Conservation (phyloP, 37 sponge, comb jelly and placozoan genomes). For the Dysidea cf. avara region DNA sequence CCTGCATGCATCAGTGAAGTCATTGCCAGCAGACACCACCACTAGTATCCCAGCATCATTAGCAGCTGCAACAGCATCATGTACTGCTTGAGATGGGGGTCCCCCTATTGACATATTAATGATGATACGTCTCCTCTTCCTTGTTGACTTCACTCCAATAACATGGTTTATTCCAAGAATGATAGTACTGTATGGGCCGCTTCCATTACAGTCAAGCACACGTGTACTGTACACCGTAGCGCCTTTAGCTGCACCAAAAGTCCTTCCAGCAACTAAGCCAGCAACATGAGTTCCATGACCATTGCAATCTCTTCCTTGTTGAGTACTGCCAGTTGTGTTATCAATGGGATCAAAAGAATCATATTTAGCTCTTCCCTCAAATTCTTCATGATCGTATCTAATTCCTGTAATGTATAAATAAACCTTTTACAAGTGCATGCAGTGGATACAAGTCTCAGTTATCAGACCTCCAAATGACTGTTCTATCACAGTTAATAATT, state of each 20-base stretch:
- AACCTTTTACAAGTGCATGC: too few relatives aligned
- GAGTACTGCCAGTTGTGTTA: slow-evolving; percentile 67
- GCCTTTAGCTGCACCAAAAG: slow-evolving; percentile 59
- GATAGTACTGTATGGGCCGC: slow-evolving; percentile 62
- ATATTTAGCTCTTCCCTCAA: too few relatives aligned
- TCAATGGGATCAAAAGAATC: slow-evolving; percentile 54
- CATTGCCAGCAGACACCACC: slow-evolving; percentile 56
- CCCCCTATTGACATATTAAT: slow-evolving; percentile 22
- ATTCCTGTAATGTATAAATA: too few relatives aligned
- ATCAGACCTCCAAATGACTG: slow-evolving; percentile 19
- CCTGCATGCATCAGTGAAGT: too few relatives aligned
- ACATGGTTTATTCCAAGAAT: too few relatives aligned
- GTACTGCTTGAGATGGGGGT: slow-evolving; percentile 41
- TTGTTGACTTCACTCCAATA: slow-evolving; percentile 27
- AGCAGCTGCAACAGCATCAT: too few relatives aligned
- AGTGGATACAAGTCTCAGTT: slow-evolving; percentile 19
- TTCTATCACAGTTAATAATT: too few relatives aligned
- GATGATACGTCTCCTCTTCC: slow-evolving; percentile 34
- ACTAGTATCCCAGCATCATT: slow-evolving; percentile 35
- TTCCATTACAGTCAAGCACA: slow-evolving; percentile 47
- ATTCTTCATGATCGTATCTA: too few relatives aligned
- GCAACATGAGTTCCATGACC: too few relatives aligned
- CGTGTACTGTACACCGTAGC: too few relatives aligned
- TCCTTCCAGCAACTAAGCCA: slow-evolving; percentile 62
- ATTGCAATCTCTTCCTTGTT: too few relatives aligned